phyloP scores from a whole-genome alignment of 23 tunicate genomes.

The Styela clava region DNA sequence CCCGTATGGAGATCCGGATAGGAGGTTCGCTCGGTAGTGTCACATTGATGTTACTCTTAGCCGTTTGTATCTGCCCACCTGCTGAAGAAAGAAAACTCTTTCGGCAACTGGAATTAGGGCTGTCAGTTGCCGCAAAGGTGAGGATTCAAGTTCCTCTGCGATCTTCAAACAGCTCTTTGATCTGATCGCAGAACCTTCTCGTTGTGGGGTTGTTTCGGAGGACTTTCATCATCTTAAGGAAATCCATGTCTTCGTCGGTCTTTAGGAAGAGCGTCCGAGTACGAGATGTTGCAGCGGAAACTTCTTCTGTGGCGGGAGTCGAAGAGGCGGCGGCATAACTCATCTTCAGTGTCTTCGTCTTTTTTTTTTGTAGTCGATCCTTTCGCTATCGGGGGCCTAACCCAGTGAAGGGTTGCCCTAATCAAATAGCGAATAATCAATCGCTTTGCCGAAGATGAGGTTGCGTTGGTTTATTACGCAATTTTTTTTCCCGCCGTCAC shows the following conservation, averaged over 20 bases:
- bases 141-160: neutral
- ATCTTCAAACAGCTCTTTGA: neutral
- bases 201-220: neutral
- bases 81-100: neutral
- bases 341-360: no score
- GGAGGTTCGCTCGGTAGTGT: neutral
- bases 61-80: neutral
- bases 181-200: neutral
- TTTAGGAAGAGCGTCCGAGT: neutral
- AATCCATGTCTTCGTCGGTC: neutral
- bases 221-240: neutral
- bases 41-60: neutral
- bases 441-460: no score
- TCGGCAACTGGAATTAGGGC: neutral
- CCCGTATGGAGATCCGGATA: neutral
- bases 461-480: no score
- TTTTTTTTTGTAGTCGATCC: no score
- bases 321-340: no score
- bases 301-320: no score
- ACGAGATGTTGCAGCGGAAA: no score
- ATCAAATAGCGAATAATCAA: no score
- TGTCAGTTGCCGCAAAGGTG: neutral
- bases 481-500: no score
- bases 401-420: no score
- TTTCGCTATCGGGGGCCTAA: no score